phyloP scores from a whole-genome alignment of 2,888 invertebrate genomes.

The Adelphocoris suturalis region DNA sequence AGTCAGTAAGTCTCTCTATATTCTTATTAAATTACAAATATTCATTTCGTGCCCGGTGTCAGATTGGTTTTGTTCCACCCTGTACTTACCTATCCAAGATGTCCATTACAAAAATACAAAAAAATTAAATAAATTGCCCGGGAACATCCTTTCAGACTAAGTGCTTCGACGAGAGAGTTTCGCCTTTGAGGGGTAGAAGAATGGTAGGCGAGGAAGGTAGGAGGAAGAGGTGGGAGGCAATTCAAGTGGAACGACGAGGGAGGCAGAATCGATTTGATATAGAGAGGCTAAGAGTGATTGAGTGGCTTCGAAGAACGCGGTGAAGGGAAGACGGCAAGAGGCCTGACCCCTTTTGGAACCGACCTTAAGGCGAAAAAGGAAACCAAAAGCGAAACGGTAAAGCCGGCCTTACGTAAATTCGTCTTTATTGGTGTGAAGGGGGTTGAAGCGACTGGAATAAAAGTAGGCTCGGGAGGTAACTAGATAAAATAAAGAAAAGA shows the following conservation, averaged over 20 bases:
- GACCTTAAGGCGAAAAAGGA: constrained; percentile 23
- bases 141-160: neutral
- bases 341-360: neutral
- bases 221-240: neutral
- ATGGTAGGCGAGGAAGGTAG: too few species aligned
- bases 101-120: neutral
- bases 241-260: constrained; percentile 15
- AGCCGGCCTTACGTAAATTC: neutral
- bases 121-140: neutral
- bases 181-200: neutral
- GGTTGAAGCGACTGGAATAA: neutral
- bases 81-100: neutral
- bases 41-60: too few species aligned
- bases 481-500: constrained; percentile 5
- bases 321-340: neutral
- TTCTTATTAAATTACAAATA: too few species aligned
- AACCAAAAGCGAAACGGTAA: neutral
- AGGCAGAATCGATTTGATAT: constrained; percentile 2
- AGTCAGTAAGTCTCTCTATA: too few species aligned
- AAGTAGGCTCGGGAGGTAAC: neutral
- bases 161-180: neutral
- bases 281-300: constrained; percentile 25
- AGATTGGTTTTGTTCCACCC: too few species aligned
- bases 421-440: neutral
- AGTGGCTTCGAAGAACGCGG: constrained; percentile 4